These are phyloP conservation scores for Portevinia maculata DNA, from an alignment of 2,888 invertebrate species.

Conservation along the genomic window DNA sequence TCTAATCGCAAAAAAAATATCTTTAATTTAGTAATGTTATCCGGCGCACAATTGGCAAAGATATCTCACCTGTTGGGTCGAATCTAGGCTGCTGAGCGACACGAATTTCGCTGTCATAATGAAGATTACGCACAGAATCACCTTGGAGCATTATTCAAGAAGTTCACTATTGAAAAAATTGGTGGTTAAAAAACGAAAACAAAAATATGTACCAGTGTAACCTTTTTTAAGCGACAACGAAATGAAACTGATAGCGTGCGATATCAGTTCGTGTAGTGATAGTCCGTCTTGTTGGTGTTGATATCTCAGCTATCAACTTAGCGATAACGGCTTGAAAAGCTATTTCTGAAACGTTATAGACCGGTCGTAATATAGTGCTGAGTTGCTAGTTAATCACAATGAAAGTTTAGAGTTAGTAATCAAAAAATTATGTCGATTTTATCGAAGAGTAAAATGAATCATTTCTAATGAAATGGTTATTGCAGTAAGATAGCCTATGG, in stretches of 20 bases:
- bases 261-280: conserved; percentile 51
- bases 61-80: conserved; percentile 79
- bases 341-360: conserved; percentile 5
- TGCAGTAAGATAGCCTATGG: too few relatives aligned
- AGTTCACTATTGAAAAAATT: neutral
- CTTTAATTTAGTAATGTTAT: neutral
- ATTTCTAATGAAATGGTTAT: too few relatives aligned
- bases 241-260: conserved; percentile 55
- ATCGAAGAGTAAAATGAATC: too few relatives aligned
- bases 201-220: conserved; percentile 22
- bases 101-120: conserved; percentile 81
- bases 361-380: conserved; percentile 8
- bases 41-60: neutral
- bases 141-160: conserved; percentile 80
- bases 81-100: conserved; percentile 78
- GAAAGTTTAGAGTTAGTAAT: neutral
- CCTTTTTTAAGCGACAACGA: conserved; percentile 29
- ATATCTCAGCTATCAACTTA: conserved; percentile 32
- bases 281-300: conserved; percentile 24
- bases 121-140: conserved; percentile 80
- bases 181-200: neutral
- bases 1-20: conserved; percentile 7
- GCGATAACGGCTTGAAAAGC: conserved; percentile 51
- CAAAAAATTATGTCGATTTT: too few relatives aligned
- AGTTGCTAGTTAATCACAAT: neutral